These are phyloP conservation scores for Halcyon smyrnensis DNA, from an alignment of 2,797 vertebrate species.

Conservation along the genomic window DNA sequence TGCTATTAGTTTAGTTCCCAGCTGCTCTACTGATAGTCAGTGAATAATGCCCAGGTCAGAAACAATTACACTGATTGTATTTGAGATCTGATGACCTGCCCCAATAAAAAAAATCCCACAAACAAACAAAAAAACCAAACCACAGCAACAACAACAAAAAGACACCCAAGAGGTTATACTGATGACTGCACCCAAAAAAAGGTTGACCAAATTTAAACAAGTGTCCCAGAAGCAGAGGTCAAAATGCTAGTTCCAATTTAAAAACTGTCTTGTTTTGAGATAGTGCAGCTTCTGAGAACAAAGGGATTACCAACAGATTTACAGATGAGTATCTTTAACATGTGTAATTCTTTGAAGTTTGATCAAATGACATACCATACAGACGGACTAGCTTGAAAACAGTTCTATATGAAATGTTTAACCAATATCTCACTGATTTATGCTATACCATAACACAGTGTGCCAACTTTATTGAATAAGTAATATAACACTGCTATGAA, in stretches of 20 bases:
- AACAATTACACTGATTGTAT: not conserved
- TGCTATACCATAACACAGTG: not conserved
- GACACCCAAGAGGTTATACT: not conserved
- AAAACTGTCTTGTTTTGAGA: not conserved
- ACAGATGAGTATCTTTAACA: not conserved
- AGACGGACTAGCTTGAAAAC: not conserved
- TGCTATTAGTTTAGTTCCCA: not conserved
- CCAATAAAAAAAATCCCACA: not conserved
- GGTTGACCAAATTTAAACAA: not conserved
- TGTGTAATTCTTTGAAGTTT: not conserved
- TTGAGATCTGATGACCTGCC: not conserved
- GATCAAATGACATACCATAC: not conserved
- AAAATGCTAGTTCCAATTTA: not conserved
- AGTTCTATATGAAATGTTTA: not conserved
- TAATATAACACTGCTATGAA: not conserved
- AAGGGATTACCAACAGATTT: not conserved
- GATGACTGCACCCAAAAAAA: not conserved
- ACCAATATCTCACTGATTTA: not conserved
- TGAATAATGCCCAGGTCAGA: not conserved
- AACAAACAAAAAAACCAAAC: too few species aligned
- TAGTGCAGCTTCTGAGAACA: not conserved
- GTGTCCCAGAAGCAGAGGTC: not conserved
- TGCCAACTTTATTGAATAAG: constrained; percentile 1
- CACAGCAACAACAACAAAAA: too few species aligned
- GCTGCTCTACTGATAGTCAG: not conserved